Percentiles rank a stretch among this genome's conserved stretches.
phyloP scores from a whole-genome alignment of 1,140 invertebrate genomes.

The Limonius californicus region DNA sequence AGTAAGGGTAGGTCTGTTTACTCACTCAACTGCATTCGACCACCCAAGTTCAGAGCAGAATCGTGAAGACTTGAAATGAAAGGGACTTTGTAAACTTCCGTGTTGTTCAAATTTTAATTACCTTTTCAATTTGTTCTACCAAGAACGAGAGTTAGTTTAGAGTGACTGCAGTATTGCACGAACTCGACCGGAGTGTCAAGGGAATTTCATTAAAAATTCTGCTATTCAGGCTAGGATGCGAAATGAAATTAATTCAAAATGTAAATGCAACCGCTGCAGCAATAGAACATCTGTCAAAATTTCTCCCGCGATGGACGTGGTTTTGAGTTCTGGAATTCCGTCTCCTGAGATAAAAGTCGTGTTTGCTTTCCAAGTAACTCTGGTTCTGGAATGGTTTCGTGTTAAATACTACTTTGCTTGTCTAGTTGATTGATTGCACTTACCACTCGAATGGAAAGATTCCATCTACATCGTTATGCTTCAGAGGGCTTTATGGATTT shows the following conservation, averaged over 20 bases:
- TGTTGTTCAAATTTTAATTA: slow-evolving; percentile 14
- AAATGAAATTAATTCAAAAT: slow-evolving; percentile 4
- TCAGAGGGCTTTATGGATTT: too few species aligned
- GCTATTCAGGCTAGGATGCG: too few species aligned
- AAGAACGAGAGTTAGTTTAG: neutral
- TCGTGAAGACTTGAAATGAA: slow-evolving; percentile 2
- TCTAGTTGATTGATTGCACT: neutral
- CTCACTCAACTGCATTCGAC: slow-evolving; percentile 8
- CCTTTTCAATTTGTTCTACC: slow-evolving; percentile 4
- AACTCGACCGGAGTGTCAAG: neutral
- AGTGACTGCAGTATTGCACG: neutral
- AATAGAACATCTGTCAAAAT: neutral
- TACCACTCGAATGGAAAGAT: slow-evolving; percentile 6
- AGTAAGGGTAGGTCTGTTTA: slow-evolving; percentile 14
- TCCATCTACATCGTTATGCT: neutral
- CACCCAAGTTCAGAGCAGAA: neutral
- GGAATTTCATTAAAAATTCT: too few species aligned
- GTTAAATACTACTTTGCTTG: slow-evolving; percentile 4
- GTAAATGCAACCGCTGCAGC: neutral
- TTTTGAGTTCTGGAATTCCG: neutral
- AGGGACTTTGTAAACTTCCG: slow-evolving; percentile 5
- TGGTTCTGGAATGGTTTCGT: neutral
- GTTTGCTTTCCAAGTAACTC: neutral
- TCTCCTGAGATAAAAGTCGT: neutral
- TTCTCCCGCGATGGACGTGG: too few species aligned